These are phyloP conservation scores for Biston betularia DNA, from an alignment of 2,888 invertebrate genomes.

Conservation along the genomic window DNA sequence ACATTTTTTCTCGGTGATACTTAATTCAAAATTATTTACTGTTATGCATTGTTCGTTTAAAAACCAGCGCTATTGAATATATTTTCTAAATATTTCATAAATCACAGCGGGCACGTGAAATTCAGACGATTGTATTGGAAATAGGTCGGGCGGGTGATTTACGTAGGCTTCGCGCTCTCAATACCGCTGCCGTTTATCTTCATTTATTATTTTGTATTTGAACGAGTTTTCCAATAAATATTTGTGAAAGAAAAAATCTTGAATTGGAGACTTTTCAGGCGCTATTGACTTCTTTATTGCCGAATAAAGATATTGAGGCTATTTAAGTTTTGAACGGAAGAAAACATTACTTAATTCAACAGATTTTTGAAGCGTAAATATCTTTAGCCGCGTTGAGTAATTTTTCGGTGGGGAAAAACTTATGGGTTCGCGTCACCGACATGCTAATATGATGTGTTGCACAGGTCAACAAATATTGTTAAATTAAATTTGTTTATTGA, in stretches of 20 bases:
- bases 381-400: no score
- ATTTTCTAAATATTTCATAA: slow-evolving; percentile 41
- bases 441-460: no score
- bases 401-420: no score
- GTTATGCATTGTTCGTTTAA: slow-evolving; percentile 35
- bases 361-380: no score
- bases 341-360: neutral
- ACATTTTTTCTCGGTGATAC: no score
- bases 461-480: no score
- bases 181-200: slow-evolving; percentile 39
- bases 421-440: no score
- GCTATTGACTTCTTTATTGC: slow-evolving; percentile 23
- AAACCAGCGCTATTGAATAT: slow-evolving; percentile 39
- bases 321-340: slow-evolving; percentile 2
- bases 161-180: slow-evolving; percentile 42
- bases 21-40: neutral
- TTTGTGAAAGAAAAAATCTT: slow-evolving; percentile 18
- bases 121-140: slow-evolving; percentile 44
- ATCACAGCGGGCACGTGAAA: slow-evolving; percentile 37
- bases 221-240: slow-evolving; percentile 38
- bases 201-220: slow-evolving; percentile 43
- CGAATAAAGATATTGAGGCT: slow-evolving; percentile 14
- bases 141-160: slow-evolving; percentile 45
- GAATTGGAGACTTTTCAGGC: slow-evolving; percentile 23
- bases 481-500: no score